Base-by-base conservation (phyloP, 2,797 vertebrate species). In the Microcaecilia unicolor region DNA sequence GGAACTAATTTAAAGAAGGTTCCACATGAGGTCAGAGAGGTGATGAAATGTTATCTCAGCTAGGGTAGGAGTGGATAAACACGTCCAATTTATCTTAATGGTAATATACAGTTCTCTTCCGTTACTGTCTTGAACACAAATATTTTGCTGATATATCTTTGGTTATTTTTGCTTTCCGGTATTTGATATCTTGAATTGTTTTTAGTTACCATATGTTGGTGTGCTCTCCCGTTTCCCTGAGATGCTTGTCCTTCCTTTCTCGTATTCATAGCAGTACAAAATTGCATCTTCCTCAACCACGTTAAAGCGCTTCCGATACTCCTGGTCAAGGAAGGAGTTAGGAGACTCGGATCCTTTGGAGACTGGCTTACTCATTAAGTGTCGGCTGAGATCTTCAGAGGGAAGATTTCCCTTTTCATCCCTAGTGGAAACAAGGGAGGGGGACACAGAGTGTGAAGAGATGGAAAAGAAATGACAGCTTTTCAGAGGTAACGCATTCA, bases 311-410 rank as follows among this genome's bases (percentile, higher is more conserved):
- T 84, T 91, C 46, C 73, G 84, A 68, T 94, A 90, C 51, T 98
- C 93, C 68, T 96, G 93, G 65, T 98, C 95, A 78, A 98, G 86
- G 76, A 96, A 98, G 15, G 95, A 97, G 79, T 98, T 98, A 14
- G 95, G 95, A 28, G 95, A 98, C 61, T 98, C 93, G 3, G 92
- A 93, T 53, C 95, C 91, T 59, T 94, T 93, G 30, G 89, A 86
- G 31, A 88, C 67, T 0, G 88, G 80, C 35, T 89, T 56, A 56
- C 83, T 80, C 44, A 88, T 79, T 45, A 90, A 84, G 51, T 85
- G 87, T 70, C 91, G 86, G 61, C 78, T 83, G 10, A 81, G 65
- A 28, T 98, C 93, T 3, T 97, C 91, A 50, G 77, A 85, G 2
- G 88, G 83, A 47, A 92, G 69, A 56, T 86, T 82, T 45, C 89